These are phyloP conservation scores for Hypselothyrea guttata DNA, from an alignment of 2,888 invertebrate genomes.

Conservation along the genomic window DNA sequence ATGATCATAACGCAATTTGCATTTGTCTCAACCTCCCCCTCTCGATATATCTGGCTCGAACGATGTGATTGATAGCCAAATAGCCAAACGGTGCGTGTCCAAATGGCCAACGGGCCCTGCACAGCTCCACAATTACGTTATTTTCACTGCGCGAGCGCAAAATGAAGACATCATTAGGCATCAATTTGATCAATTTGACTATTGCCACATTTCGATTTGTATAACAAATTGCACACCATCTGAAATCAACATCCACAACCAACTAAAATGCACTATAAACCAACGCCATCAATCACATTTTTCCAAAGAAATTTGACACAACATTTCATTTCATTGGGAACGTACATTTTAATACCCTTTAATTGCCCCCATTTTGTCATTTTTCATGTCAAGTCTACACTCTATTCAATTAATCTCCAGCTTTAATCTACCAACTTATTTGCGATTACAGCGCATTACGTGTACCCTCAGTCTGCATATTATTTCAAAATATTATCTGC, in stretches of 20 bases:
- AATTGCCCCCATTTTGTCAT: not conserved
- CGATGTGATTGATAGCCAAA: constrained; percentile 67
- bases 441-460: too few species aligned
- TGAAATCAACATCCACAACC: constrained; percentile 23
- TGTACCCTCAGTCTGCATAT: too few species aligned
- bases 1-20: constrained; percentile 69
- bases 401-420: too few species aligned
- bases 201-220: constrained; percentile 71
- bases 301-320: constrained; percentile 11
- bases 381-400: too few species aligned
- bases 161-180: constrained; percentile 75
- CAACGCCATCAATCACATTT: constrained; percentile 44
- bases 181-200: constrained; percentile 63
- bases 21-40: constrained; percentile 28
- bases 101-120: constrained; percentile 50
- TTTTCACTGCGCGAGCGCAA: constrained; percentile 63
- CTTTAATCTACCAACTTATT: not conserved
- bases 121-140: constrained; percentile 59
- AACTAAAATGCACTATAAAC: constrained; percentile 21
- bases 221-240: constrained; percentile 30
- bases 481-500: too few species aligned
- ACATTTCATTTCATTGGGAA: too few species aligned
- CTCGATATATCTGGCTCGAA: constrained; percentile 5
- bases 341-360: constrained; percentile 17
- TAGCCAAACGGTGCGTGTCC: constrained; percentile 62